A percentile compares a stretch with the other conserved stretches of the same genome.
phyloP scores from a whole-genome alignment of 2,113 vertebrate genomes.

The Stomatorhinus ivindoensis region DNA sequence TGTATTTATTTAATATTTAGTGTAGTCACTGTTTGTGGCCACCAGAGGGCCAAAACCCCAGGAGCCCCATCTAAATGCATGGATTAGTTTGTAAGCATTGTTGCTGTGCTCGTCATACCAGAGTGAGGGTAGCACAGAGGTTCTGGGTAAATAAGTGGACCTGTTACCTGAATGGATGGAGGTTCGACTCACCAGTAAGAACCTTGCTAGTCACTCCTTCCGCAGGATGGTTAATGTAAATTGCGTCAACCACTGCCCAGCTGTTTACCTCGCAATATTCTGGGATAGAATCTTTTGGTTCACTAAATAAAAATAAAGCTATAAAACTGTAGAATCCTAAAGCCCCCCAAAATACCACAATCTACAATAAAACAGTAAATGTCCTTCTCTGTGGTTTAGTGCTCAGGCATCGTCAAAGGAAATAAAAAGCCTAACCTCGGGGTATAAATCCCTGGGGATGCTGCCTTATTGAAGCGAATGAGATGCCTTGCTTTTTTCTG shows the following conservation, averaged over 20 bases:
- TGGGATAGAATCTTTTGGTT: not conserved
- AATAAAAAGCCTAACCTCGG: not conserved
- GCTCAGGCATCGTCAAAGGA: not conserved
- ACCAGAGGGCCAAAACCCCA: not conserved
- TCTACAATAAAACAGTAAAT: not conserved
- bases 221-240: not conserved
- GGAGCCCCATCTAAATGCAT: not conserved
- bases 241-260: not conserved
- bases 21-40: not conserved
- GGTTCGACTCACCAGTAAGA: not conserved
- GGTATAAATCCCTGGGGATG: not conserved
- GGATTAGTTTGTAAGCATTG: not conserved
- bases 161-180: not conserved
- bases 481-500: constrained; percentile 9
- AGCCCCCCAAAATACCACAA: not conserved
- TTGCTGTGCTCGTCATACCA: not conserved
- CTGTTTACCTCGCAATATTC: not conserved
- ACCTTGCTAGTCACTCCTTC: not conserved
- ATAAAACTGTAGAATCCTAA: not conserved
- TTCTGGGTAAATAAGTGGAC: not conserved
- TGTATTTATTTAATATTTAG: not conserved
- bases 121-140: not conserved
- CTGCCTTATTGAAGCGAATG: constrained; percentile 14
- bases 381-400: not conserved
- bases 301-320: not conserved